phyloP scores from a whole-genome alignment of 2,113 vertebrate genomes.

The Athene cunicularia region DNA sequence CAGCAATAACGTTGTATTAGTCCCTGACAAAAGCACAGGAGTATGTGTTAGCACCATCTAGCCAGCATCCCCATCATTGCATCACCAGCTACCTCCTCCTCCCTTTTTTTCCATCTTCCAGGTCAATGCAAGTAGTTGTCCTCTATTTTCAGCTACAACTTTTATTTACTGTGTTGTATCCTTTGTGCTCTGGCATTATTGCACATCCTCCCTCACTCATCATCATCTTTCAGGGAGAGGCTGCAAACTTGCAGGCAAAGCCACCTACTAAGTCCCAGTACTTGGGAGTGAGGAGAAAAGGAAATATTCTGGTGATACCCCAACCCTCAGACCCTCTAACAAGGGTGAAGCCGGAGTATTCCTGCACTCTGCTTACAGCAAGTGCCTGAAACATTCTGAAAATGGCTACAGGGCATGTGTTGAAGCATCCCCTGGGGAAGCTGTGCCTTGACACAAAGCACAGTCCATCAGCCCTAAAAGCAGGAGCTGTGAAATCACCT shows the following conservation, averaged over 20 bases:
- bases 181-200: background rate
- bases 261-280: background rate
- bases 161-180: background rate
- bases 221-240: background rate
- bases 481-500: background rate
- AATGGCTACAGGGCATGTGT: background rate
- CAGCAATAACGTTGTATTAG: background rate
- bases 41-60: conserved; percentile 61
- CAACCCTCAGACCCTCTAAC: background rate
- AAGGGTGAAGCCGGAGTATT: background rate
- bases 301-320: background rate
- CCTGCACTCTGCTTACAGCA: background rate
- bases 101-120: background rate
- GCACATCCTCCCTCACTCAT: background rate
- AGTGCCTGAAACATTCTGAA: background rate
- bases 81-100: background rate
- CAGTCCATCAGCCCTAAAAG: background rate
- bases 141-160: background rate
- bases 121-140: background rate
- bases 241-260: background rate
- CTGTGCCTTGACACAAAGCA: background rate
- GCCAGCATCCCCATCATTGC: conserved; percentile 29
- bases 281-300: background rate
- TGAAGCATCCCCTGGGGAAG: background rate
- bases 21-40: background rate